A percentile compares a stretch with the other conserved stretches of the same genome.
Evolutionary conservation across 2,797 vertebrate species (phyloP).

Genomic region (Sorex maritimensis): DNA sequence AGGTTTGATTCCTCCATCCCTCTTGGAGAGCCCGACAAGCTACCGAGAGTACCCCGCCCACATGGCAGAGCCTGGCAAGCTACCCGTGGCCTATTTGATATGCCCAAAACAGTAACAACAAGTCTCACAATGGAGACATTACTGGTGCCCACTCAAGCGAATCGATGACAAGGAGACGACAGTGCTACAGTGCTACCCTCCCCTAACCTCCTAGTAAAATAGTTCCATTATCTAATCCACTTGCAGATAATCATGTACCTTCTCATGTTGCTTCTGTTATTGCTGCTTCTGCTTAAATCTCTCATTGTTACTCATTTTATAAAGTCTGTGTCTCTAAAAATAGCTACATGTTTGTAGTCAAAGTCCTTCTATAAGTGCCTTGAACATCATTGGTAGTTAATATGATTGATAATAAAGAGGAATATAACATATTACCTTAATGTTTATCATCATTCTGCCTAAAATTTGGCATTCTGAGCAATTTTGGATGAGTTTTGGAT

Average conservation of each 20-base stretch:
- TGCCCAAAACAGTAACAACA: too few species aligned
- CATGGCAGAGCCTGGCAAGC: too few species aligned
- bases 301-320: constrained; percentile 28
- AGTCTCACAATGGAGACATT: too few species aligned
- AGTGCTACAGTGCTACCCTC: neutral
- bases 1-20: too few species aligned
- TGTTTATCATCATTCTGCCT: neutral
- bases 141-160: too few species aligned
- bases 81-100: too few species aligned
- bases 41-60: too few species aligned
- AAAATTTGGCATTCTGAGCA: constrained; percentile 11
- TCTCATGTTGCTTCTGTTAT: neutral
- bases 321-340: neutral
- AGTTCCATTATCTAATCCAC: neutral
- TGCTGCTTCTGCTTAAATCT: constrained; percentile 34
- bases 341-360: neutral
- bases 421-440: neutral
- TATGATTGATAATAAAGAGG: neutral
- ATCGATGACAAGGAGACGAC: too few species aligned
- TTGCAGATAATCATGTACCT: neutral
- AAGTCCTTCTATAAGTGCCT: neutral
- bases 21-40: too few species aligned
- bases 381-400: neutral
- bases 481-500: constrained; percentile 50
- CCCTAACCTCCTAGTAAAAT: constrained; percentile 13